Base-by-base conservation (phyloP, 2,113 vertebrate species). In the Forbesichthys papilliferus region DNA sequence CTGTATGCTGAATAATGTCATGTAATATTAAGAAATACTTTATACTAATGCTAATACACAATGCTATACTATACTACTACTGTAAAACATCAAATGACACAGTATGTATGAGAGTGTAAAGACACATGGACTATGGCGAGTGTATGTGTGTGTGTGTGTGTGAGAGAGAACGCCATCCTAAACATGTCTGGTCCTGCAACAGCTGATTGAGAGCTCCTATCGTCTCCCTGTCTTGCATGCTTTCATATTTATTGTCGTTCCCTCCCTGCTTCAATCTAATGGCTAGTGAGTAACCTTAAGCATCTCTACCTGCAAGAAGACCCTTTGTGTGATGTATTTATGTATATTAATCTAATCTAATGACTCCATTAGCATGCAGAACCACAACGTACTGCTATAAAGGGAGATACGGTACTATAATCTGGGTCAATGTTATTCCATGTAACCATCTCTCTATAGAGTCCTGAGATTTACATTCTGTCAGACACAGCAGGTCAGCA, bases 391-490 rank as follows among this genome's bases (percentile, higher is more conserved):
- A 55, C 52, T 33, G 72, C 66, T 18, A 13, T 67, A 60, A 58
- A 71, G 64, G 48, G 64, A 54, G 71, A 14, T 57, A 68, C 69
- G 20, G 20, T 27, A 27, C 73, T 65, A 72, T 58, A 89, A 92
- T 89, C 73, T 90, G 79, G 90, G 90, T 88, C 90, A 92, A 90
- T 88, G 90, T 92, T 76, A 83, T 66, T 51, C 66, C 76, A 61
- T 77, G 52, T 2, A 74, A 80, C 71, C 57, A 69, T 76, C 71
- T 84, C 66, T 77, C 65, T 68, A 18, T 61, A 73, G 20, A 73
- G 20, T 75, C 72, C 65, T 84, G 74, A 56, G 61, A 69, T 42
- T 6, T 74, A 73, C 46, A 36, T 27, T 72, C 73, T 85, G 61
- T 66, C 71, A 60, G 74, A 64, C 58, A 68, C 47, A 52, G 70